Evolutionary conservation across 2,888 invertebrate species (phyloP).

Genomic region (Nineta flava): DNA sequence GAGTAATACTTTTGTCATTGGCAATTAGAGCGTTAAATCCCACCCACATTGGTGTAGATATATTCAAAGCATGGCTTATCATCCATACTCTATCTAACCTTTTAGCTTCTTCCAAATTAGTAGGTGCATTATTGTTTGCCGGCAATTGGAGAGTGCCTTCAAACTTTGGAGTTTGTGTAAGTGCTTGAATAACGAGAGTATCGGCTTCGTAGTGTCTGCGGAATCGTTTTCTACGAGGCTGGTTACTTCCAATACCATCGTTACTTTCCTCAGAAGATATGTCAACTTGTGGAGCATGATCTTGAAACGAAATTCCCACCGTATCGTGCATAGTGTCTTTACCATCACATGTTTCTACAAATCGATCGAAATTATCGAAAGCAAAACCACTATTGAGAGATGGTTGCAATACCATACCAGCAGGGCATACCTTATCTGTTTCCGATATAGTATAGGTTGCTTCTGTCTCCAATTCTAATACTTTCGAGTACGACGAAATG

Average conservation of each 20-base stretch:
- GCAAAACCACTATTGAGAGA: constrained; percentile 11
- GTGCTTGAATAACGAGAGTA: constrained; percentile 7
- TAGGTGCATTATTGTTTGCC: neutral
- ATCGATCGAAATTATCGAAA: constrained; percentile 15
- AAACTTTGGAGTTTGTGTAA: constrained; percentile 3
- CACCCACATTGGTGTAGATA: constrained; percentile 14
- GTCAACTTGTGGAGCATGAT: constrained; percentile 6
- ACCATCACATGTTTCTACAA: constrained; percentile 12
- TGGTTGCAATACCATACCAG: constrained; percentile 7
- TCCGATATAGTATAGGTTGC: constrained; percentile 7
- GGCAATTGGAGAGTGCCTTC: neutral
- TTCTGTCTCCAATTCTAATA: constrained; percentile 9
- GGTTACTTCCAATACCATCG: constrained; percentile 7
- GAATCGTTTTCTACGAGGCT: constrained; percentile 8
- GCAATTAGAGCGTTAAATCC: constrained; percentile 12
- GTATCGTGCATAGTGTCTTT: constrained; percentile 13
- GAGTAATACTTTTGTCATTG: constrained; percentile 2
- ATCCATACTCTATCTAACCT: constrained; percentile 10
- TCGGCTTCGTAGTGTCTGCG: constrained; percentile 8
- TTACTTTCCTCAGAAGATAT: constrained; percentile 3
- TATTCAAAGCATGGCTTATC: constrained; percentile 10
- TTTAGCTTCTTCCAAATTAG: neutral
- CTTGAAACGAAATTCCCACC: constrained; percentile 7
- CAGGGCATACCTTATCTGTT: constrained; percentile 9
- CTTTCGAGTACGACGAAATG: constrained; percentile 6